Base-by-base conservation (phyloP, 2,113 vertebrate genomes). In the Synchiropus splendidus region DNA sequence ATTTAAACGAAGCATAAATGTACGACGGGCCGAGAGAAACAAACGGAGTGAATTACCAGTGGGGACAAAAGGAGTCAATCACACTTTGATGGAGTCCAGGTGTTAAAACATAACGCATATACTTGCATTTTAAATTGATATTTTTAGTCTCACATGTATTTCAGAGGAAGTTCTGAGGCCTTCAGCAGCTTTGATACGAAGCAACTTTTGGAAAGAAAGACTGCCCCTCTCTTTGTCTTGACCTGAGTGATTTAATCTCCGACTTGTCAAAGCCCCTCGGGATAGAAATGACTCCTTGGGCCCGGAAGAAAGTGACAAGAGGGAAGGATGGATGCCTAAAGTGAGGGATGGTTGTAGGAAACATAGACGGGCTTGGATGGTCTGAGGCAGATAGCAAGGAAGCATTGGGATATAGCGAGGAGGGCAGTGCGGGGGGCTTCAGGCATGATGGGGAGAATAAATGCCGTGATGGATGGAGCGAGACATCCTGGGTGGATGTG, bases 401-500 rank as follows among this genome's bases (percentile, higher is more conserved):
- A 66, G 39, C 38, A 36, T 45, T 54, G 46, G 46, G 50, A 56
- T n/a, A n/a, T 77, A 68, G 74, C 69, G 48, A 60, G 63, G 9
- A 16, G 48, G 40, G 39, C 41, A 51, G 62, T 32, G 39, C 1
- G 1, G 51, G 45, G 55, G 48, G 58, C 58, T 68, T 10, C 58
- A 69, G 61, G 69, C 61, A 59, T 35, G 16, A 32, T 58, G 41
- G 54, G 62, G 51, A 52, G 48, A 67, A 50, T 39, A 60, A 48
- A 65, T 38, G 52, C 54, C 12, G 3, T 70, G 73, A 78, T 61
- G 66, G 61, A 65, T 70, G 31, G 59, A 39, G 44, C 39, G 35
- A 62, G 67, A 60, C 57, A 45, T 51, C 56, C 5, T 27, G 34
- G 45, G 49, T 58, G 52, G 62, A 72, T 61, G 48, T 33, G 33